A percentile compares a stretch with the other conserved stretches of the same genome.
These are phyloP conservation scores for Symphodus melops DNA, from an alignment of 2,113 vertebrate genomes.

Conservation along the genomic window DNA sequence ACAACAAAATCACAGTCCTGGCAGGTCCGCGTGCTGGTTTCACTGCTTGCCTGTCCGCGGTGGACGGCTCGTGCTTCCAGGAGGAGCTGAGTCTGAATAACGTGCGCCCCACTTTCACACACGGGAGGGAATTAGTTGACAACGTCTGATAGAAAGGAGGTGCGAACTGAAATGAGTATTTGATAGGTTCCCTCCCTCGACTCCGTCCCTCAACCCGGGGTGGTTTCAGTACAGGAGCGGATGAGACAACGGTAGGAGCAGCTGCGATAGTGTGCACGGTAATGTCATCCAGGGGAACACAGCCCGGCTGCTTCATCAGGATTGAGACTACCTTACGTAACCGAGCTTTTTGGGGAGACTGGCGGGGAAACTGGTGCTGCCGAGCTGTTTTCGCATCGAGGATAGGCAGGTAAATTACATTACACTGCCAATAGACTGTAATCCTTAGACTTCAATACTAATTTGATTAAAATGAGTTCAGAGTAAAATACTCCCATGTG, in stretches of 20 bases:
- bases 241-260: neutral
- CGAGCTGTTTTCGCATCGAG: conserved; percentile 30
- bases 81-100: neutral
- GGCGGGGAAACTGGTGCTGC: conserved; percentile 26
- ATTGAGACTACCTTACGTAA: conserved; percentile 76
- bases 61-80: conserved; percentile 11
- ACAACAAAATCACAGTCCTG: conserved; percentile 14
- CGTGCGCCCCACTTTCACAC: conserved; percentile 30
- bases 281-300: conserved; percentile 11
- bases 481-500: accelerated
- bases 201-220: neutral
- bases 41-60: neutral
- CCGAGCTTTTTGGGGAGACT: conserved; percentile 55
- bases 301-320: conserved; percentile 17
- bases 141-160: conserved; percentile 49
- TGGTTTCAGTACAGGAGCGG: conserved; percentile 14
- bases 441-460: neutral
- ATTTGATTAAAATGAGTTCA: neutral
- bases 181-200: conserved; percentile 38
- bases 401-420: conserved; percentile 65
- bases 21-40: neutral
- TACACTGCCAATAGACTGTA: neutral
- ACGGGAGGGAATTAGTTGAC: conserved; percentile 31
- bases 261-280: conserved; percentile 9
- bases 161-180: conserved; percentile 44